phyloP scores from a whole-genome alignment of 35 echinoderm and acorn worm genomes.

The Holothuria glaberrima region DNA sequence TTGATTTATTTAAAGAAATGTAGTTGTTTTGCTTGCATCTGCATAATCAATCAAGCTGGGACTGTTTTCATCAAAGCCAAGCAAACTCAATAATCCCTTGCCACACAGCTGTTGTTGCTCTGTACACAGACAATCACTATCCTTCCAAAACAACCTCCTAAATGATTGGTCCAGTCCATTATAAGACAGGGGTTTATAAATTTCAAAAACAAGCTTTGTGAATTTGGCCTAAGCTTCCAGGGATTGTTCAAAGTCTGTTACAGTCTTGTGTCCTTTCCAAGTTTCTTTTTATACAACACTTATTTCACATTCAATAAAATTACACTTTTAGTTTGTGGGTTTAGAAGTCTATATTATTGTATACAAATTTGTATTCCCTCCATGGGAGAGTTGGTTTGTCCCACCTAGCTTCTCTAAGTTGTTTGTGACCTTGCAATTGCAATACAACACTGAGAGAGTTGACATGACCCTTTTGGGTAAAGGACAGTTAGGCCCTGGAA shows the following conservation, averaged over 20 bases:
- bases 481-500: slow-evolving; percentile 49
- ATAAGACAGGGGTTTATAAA: background rate
- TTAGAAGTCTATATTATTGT: background rate
- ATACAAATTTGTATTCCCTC: background rate
- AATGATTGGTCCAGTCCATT: slow-evolving; percentile 24
- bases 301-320: no score
- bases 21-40: slow-evolving; percentile 41
- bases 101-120: slow-evolving; percentile 52
- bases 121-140: slow-evolving; percentile 45
- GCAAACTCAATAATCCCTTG: slow-evolving; percentile 52
- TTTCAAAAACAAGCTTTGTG: no score
- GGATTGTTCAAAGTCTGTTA: no score
- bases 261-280: no score
- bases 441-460: slow-evolving; percentile 43
- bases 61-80: slow-evolving; percentile 34
- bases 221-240: no score
- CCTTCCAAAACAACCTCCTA: slow-evolving; percentile 37
- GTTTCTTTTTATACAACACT: no score
- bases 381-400: background rate
- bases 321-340: no score
- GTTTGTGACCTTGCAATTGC: slow-evolving; percentile 56
- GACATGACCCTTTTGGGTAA: slow-evolving; percentile 59
- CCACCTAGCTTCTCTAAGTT: slow-evolving; percentile 35
- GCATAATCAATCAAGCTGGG: slow-evolving; percentile 49
- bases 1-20: slow-evolving; percentile 38